Base-by-base conservation (phyloP, 1,140 invertebrate genomes). In the Cecropterus lyciades region DNA sequence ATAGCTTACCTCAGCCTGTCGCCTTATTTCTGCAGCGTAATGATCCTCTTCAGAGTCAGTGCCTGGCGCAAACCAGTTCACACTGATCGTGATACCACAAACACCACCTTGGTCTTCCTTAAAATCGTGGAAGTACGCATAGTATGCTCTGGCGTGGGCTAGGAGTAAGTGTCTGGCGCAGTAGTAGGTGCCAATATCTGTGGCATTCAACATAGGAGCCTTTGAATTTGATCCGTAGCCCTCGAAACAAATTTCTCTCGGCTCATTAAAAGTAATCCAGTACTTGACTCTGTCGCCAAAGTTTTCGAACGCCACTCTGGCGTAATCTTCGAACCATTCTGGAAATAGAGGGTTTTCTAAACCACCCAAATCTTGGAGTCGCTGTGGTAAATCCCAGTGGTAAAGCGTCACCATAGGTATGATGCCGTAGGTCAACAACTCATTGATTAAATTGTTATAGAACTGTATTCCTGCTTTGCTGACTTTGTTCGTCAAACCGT, bases 11-110 rank as follows among this genome's bases (percentile, higher is more conserved):
- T 91, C 89, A 67, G 83, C 90, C 60, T 93, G 91, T 76, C 89
- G 55, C 20, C 69, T 80, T 0, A 89, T 59, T 33, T 93, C 92
- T 0, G 92, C 89, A 5, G 93, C 94, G 49, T 91, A 80, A 3
- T 84, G 73, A 78, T 95, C 93, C 43, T 91, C 91, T 0, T 62
- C 53, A 0, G 84, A 87, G 48, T 93, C 78, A 0, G 82, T 86
- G 24, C 91, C 69, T 0, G 94, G 93, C 46, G 93, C 91, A 20
- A 89, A 92, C 93, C 93, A 95, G 6, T 91, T 92, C 0, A 88
- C 84, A 70, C 93, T 92, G 40, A 94, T 69, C 1, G 93, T 92
- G n/a, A 95, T 94, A 62, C 94, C 94, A 13, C 94, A 89, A 67
- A 89, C 75, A 14, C 94, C 94, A 11, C 40, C 64, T 77, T 93